These are phyloP conservation scores for Zoanthus sociatus DNA, from an alignment of 92 coral and sea anemone species.

Conservation along the genomic window DNA sequence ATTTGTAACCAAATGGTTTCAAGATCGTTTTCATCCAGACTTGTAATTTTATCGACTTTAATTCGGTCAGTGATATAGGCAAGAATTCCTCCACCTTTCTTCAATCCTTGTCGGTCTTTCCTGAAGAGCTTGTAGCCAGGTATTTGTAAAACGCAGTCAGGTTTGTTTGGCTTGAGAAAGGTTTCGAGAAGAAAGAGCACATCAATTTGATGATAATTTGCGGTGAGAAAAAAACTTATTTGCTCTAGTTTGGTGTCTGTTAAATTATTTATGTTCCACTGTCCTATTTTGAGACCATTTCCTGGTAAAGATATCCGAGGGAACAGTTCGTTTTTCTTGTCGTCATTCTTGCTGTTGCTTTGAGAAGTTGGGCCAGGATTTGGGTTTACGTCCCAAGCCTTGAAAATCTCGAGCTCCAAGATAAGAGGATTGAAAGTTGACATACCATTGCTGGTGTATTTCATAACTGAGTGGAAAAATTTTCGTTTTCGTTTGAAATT, in stretches of 20 bases:
- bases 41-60: conserved; percentile 43
- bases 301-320: no score
- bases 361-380: no score
- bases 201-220: conserved; percentile 29
- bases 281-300: not conserved
- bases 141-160: conserved; percentile 45
- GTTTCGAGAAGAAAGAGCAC: conserved; percentile 50
- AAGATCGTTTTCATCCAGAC: conserved; percentile 30
- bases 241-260: conserved; percentile 51
- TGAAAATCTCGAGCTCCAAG: no score
- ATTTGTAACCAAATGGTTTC: conserved; percentile 43
- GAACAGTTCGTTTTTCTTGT: no score
- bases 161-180: conserved; percentile 51
- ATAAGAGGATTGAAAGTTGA: no score
- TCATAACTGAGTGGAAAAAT: no score
- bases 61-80: conserved; percentile 28
- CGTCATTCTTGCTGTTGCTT: no score
- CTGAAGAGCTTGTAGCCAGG: conserved; percentile 44
- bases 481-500: no score
- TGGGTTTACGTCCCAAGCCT: no score
- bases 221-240: conserved; percentile 41
- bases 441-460: no score
- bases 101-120: conserved; percentile 41
- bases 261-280: conserved; percentile 10
- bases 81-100: conserved; percentile 58